Conservation (phyloP, 1,140 invertebrate species). For the fruit fly (Drosophila melanogaster) region DNA sequence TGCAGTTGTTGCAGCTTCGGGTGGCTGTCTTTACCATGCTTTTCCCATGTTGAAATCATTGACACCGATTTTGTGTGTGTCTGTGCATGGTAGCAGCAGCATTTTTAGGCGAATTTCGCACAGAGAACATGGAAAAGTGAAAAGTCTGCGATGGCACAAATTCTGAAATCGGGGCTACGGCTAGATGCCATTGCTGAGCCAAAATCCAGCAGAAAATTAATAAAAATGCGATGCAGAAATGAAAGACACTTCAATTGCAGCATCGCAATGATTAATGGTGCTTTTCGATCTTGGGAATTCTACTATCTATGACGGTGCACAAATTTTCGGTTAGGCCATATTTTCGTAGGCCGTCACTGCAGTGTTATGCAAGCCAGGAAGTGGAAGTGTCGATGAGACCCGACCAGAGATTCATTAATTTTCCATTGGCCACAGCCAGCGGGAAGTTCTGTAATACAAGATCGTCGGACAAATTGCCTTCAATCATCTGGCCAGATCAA, state of each 20-base stretch:
- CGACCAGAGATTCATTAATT: constrained; percentile 10
- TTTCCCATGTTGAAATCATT: constrained; percentile 80
- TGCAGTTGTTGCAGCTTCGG: constrained; percentile 29
- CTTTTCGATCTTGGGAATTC: constrained; percentile 35
- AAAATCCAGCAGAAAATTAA: constrained; percentile 44
- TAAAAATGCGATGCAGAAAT: constrained; percentile 51
- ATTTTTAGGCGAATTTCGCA: constrained; percentile 77
- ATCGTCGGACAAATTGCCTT: constrained; percentile 17
- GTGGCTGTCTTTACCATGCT: constrained; percentile 27
- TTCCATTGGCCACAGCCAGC: constrained; percentile 3
- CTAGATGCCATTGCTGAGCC: constrained; percentile 46
- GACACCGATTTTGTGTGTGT: constrained; percentile 68
- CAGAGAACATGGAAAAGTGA: constrained; percentile 71
- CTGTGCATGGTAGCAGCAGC: constrained; percentile 15
- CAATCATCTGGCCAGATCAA: constrained; percentile 20
- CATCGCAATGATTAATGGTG: constrained; percentile 62
- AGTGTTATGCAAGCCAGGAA: constrained; percentile 34
- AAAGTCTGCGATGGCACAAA: constrained; percentile 59
- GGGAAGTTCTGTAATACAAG: constrained; percentile 22
- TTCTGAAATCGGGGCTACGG: constrained; percentile 52
- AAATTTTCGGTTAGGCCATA: constrained; percentile 15
- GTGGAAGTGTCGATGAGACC: constrained; percentile 13
- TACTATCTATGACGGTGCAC: constrained; percentile 21
- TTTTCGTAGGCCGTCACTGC: constrained; percentile 13
- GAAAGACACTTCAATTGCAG: constrained; percentile 52